These are phyloP conservation scores for Ctenopoma kingsleyae DNA, from an alignment of 2,797 vertebrate species.

Conservation along the genomic window DNA sequence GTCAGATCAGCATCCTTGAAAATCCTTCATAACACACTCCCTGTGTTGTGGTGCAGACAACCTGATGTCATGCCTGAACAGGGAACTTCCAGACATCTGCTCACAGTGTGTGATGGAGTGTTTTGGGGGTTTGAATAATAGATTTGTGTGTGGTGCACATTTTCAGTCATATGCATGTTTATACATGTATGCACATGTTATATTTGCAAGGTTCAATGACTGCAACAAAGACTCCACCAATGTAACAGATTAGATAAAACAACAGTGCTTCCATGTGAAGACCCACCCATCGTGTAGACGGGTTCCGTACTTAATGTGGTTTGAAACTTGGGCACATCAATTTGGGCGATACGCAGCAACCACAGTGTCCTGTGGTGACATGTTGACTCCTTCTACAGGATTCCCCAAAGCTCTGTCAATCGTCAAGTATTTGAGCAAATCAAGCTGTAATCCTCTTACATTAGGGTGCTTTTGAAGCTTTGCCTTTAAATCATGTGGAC, in stretches of 20 bases:
- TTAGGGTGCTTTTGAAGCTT: not conserved
- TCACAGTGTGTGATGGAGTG: constrained; percentile 35
- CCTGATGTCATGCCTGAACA: constrained; percentile 54
- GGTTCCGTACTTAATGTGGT: constrained; percentile 27
- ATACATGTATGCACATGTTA: constrained; percentile 43
- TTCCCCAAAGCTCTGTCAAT: constrained; percentile 36
- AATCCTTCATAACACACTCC: constrained; percentile 20
- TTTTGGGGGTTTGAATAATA: constrained; percentile 18
- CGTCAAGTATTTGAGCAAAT: not conserved
- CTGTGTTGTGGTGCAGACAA: constrained; percentile 23
- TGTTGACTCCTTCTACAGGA: constrained; percentile 29
- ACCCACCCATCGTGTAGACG: not conserved
- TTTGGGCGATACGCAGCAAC: constrained; percentile 8
- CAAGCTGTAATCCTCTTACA: constrained; percentile 9
- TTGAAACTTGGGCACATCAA: constrained; percentile 33
- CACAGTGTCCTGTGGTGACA: constrained; percentile 44
- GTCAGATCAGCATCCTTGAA: constrained; percentile 34
- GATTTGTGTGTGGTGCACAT: constrained; percentile 17
- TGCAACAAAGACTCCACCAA: constrained; percentile 25
- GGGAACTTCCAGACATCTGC: constrained; percentile 71
- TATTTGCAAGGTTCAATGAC: constrained; percentile 42
- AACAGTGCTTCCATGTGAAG: constrained; percentile 35
- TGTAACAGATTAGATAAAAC: constrained; percentile 44
- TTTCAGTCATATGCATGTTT: constrained; percentile 30
- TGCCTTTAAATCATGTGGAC: not conserved